phyloP scores from a whole-genome alignment of 2,797 vertebrate species.

The Pipistrellus pipistrellus region DNA sequence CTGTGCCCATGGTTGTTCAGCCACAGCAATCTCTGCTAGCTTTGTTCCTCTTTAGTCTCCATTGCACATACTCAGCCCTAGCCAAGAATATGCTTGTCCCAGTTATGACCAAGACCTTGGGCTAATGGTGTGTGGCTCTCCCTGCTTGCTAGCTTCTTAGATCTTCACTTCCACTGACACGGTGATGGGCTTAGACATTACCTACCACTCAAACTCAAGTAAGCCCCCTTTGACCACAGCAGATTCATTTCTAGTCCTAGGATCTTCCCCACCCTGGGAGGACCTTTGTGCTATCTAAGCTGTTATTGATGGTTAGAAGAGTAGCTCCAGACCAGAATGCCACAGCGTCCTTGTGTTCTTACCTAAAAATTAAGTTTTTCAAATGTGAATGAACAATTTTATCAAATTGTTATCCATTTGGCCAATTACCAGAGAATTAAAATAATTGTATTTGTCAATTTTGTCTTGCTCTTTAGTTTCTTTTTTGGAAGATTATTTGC shows the following conservation, averaged over 20 bases:
- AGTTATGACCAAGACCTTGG: background rate
- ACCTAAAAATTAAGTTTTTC: slow-evolving; percentile 40
- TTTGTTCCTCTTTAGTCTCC: background rate
- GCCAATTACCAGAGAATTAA: background rate
- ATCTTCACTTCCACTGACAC: background rate
- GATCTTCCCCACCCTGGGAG: background rate
- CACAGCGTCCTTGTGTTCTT: background rate
- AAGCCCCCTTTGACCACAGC: background rate
- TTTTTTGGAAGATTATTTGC: background rate
- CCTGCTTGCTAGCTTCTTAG: background rate
- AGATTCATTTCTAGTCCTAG: background rate
- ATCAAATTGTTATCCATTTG: background rate
- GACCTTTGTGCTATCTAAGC: background rate
- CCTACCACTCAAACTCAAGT: background rate
- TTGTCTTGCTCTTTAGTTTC: background rate
- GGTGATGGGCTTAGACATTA: background rate
- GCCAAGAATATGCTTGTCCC: background rate
- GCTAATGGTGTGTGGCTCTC: background rate
- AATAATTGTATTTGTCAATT: background rate
- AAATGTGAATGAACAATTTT: background rate
- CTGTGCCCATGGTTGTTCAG: background rate
- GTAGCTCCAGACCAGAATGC: background rate
- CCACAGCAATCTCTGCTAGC: background rate
- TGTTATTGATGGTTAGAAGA: background rate
- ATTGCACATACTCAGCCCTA: background rate